phyloP scores from a whole-genome alignment of 2,797 vertebrate genomes.

The Otolemur crassicaudatus region DNA sequence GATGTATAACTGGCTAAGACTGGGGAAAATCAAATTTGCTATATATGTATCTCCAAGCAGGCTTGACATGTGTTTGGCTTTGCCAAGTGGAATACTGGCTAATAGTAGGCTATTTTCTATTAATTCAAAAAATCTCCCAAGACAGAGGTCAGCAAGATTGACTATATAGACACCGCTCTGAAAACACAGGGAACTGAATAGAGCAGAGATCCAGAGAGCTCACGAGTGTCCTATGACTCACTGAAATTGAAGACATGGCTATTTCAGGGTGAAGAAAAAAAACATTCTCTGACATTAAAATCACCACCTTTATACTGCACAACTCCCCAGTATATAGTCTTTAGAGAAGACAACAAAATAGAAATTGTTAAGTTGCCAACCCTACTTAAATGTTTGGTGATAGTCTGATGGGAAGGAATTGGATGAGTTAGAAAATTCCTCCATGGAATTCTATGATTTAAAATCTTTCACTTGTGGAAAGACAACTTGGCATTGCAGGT shows the following conservation, averaged over 20 bases:
- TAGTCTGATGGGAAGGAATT: neutral
- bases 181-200: neutral
- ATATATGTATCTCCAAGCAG: neutral
- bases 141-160: slow-evolving; percentile 15
- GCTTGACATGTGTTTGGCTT: neutral
- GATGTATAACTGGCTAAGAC: slow-evolving; percentile 36
- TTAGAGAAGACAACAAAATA: slow-evolving; percentile 2
- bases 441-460: neutral
- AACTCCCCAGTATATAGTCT: neutral
- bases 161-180: neutral
- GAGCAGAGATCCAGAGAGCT: neutral
- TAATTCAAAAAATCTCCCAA: neutral
- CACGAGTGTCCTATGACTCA: neutral
- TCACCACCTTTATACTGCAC: neutral
- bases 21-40: slow-evolving; percentile 21
- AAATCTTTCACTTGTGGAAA: neutral
- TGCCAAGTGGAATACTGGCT: neutral
- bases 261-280: slow-evolving; percentile 7
- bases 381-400: neutral
- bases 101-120: neutral
- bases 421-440: neutral
- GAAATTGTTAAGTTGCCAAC: neutral
- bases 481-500: neutral
- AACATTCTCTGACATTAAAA: neutral
- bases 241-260: slow-evolving; percentile 6